Percentiles rank a stretch among this genome's conserved stretches.
phyloP scores from a whole-genome alignment of 2,113 vertebrate species.

The Lepisosteus osseus region DNA sequence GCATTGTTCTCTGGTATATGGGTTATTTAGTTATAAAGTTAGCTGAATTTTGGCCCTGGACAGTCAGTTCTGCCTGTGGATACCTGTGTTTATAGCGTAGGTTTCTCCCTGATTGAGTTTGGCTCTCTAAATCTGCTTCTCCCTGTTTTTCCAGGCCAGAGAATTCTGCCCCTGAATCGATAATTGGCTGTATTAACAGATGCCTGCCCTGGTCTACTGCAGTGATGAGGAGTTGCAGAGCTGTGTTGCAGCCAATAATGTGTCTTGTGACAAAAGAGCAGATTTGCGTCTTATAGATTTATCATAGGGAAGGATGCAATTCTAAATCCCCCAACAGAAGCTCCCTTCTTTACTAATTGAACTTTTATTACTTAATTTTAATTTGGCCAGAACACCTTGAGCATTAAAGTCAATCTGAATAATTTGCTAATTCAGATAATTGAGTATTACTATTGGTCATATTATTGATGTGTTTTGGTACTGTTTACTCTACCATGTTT shows the following conservation, averaged over 20 bases:
- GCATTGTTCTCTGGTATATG: too few species aligned
- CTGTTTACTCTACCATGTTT: too few species aligned
- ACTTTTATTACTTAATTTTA: neutral
- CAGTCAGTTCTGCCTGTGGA: neutral
- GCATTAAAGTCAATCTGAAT: neutral
- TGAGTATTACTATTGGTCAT: too few species aligned
- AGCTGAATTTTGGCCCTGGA: too few species aligned
- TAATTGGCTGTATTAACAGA: neutral
- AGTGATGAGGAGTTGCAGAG: neutral
- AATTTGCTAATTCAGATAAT: constrained; percentile 1
- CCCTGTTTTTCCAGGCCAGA: neutral
- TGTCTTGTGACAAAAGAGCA: neutral
- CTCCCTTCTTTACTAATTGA: neutral
- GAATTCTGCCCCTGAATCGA: constrained; percentile 10
- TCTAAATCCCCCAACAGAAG: neutral
- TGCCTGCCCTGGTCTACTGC: neutral
- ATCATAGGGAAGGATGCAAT: neutral
- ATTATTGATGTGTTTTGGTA: too few species aligned
- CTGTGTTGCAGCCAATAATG: neutral
- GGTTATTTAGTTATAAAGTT: too few species aligned
- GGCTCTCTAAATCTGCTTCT: neutral
- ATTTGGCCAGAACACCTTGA: neutral
- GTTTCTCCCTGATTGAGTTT: neutral
- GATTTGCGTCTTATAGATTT: neutral
- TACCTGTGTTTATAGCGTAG: neutral